Evolutionary conservation across 2,113 vertebrate species (phyloP), one percentile per base, ranked within the genome.

Genomic region (Mellivora capensis): DNA sequence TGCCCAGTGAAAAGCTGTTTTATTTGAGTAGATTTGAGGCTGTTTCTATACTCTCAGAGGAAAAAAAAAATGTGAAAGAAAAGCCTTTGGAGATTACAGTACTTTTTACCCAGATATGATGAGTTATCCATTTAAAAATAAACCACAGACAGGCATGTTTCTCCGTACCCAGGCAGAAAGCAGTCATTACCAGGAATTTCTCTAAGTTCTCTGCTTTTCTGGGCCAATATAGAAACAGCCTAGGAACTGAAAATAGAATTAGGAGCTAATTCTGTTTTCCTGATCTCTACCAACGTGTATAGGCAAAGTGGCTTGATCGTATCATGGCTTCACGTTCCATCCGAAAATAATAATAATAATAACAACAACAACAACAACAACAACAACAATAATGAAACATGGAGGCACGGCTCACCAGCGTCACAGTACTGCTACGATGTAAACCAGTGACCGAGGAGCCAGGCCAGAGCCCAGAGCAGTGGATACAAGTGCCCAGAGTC

Each of bases 111-210:
- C 94, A 97, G 95, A 97, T 96, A 93, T 76, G 96, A 98, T 97
- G 98, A 98, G 96, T 97, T 98, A 96, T 90, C 94, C 87, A 93
- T 96, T 98, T 98, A 98, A 97, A 98, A 97, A 98, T 97, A 98
- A 97, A 98, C 94, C 90, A 77, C 87, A 96, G 96, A 97, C 95
- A 96, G 95, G 94, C 96, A 87, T 95, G 94, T 90, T 97, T 96
- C 97, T 97, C 97, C 25, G 18, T 92, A 96, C 90, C 84, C 90
- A 80, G 94, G 97, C 97, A 95, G 95, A 96, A 97, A 95, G 97
- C 94, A 91, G 97, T 96, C 97, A 96, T 97, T 98, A 97, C 95
- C 87, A 96, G 94, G 96, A 97, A 96, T 97, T 96, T 95, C 97
- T 96, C 79, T 97, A 97, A 96, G 95, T 92, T 87, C 57, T 90